Conservation (phyloP, 2,888 invertebrate species). For the Drosophila prostipennis region DNA sequence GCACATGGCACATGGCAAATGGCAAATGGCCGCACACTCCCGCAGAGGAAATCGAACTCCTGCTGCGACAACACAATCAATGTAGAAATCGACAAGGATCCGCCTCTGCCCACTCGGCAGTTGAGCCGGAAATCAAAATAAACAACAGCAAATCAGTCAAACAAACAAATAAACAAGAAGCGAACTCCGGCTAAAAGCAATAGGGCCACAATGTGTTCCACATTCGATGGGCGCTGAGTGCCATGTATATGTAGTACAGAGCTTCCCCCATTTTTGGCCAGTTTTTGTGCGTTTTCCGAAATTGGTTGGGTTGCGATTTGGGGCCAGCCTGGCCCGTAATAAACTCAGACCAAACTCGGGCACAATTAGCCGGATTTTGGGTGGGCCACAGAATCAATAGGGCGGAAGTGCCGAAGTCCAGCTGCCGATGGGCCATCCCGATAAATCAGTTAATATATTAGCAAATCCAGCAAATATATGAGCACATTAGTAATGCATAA, state of each 20-base stretch:
- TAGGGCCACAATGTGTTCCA: conserved; percentile 60
- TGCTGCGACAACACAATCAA: conserved; percentile 73
- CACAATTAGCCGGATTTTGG: conserved; percentile 65
- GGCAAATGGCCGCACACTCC: conserved; percentile 30
- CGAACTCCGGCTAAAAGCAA: conserved; percentile 68
- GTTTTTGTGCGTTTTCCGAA: conserved; percentile 64
- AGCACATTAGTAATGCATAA: conserved; percentile 33
- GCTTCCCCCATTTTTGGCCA: conserved; percentile 31
- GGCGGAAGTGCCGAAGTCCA: conserved; percentile 13
- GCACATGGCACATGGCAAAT: conserved; percentile 25
- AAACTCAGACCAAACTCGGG: conserved; percentile 58
- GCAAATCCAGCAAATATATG: conserved; percentile 30
- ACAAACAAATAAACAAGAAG: conserved; percentile 69
- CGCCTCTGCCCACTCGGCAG: conserved; percentile 46
- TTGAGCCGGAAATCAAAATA: conserved; percentile 78
- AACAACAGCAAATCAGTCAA: conserved; percentile 77
- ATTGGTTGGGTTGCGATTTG: conserved; percentile 31
- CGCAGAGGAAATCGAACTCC: conserved; percentile 52
- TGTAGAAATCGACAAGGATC: conserved; percentile 71
- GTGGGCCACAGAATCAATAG: conserved; percentile 38
- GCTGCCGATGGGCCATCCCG: conserved; percentile 1
- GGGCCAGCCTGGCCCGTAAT: conserved; percentile 51
- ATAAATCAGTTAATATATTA: conserved; percentile 38
- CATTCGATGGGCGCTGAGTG: conserved; percentile 22
- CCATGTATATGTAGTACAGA: neutral